Evolutionary conservation across 2,888 invertebrate genomes (phyloP).

Genomic region (Cantharis rufa): DNA sequence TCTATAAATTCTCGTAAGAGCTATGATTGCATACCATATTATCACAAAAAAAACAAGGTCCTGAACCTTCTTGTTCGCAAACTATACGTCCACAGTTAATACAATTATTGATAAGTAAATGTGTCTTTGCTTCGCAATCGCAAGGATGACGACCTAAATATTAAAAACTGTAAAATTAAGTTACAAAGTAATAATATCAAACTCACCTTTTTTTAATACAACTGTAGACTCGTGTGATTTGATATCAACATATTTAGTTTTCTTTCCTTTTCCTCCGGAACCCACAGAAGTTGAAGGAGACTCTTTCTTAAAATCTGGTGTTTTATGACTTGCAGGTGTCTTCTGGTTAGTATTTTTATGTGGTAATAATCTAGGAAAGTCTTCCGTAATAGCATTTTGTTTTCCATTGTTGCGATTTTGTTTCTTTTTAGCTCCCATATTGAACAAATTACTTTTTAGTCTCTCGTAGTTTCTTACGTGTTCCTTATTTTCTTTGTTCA

Average conservation of each 20-base stretch:
- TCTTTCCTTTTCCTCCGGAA: constrained; percentile 61
- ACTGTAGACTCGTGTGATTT: constrained; percentile 70
- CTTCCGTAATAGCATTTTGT: not conserved
- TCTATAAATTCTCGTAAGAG: not conserved
- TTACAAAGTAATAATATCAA: not conserved
- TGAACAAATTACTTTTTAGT: constrained; percentile 49
- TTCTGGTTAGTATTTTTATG: not conserved
- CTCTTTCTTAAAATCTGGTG: constrained; percentile 23
- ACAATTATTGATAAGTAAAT: constrained; percentile 91
- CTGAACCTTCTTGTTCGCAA: constrained; percentile 94
- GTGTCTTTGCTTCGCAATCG: constrained; percentile 90
- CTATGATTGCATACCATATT: constrained; percentile 67
- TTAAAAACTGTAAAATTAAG: not conserved
- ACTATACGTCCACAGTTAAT: constrained; percentile 91
- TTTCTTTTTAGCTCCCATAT: not conserved
- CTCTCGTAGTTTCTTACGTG: constrained; percentile 66
- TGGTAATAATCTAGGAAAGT: not conserved
- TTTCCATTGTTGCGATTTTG: not conserved
- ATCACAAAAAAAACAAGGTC: constrained; percentile 93
- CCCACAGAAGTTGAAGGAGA: constrained; percentile 27
- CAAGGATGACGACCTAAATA: constrained; percentile 79
- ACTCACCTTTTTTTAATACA: constrained; percentile 50
- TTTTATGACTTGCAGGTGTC: not conserved
- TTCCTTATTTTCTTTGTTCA: constrained; percentile 68
- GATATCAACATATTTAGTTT: constrained; percentile 74